A percentile compares a stretch with the other conserved stretches of the same genome.
phyloP scores from a whole-genome alignment of 2,888 invertebrate species.

The Dione juno region DNA sequence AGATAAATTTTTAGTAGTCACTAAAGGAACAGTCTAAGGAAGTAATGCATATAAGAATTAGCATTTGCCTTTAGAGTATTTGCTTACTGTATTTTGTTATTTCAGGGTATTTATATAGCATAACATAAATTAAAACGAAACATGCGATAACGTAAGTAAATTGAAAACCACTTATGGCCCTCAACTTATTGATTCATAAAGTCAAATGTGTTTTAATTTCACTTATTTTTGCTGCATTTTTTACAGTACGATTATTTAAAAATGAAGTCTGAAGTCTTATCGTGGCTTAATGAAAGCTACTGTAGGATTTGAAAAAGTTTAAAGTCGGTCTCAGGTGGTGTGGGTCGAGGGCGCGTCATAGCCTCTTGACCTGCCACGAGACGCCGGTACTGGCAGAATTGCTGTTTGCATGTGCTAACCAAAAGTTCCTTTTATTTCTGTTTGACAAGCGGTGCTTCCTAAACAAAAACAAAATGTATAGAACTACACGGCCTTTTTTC shows the following conservation, averaged over 20 bases:
- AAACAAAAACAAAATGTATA: background rate
- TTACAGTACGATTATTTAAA: constrained; percentile 27
- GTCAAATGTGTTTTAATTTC: background rate
- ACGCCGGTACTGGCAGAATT: constrained; percentile 44
- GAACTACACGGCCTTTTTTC: background rate
- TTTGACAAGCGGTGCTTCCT: constrained; percentile 21
- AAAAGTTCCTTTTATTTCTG: constrained; percentile 34
- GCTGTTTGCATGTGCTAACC: constrained; percentile 37
- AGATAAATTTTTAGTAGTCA: constrained; percentile 61
- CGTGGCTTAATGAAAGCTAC: constrained; percentile 71
- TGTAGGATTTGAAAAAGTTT: constrained; percentile 72
- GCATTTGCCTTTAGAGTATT: constrained; percentile 50
- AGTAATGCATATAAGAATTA: constrained; percentile 62
- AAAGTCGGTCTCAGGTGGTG: constrained; percentile 67
- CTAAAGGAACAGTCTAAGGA: constrained; percentile 57
- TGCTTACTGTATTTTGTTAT: background rate
- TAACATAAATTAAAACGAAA: too few species aligned
- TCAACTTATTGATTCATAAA: too few species aligned
- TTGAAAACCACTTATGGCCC: too few species aligned
- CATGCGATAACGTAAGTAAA: too few species aligned
- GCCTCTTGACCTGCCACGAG: constrained; percentile 71
- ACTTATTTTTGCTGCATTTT: background rate
- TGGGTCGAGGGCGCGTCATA: constrained; percentile 73
- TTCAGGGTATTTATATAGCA: too few species aligned
- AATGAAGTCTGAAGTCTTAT: constrained; percentile 55